Evolutionary conservation across 2,113 vertebrate genomes (phyloP).

Genomic region (Vireo altiloquus): DNA sequence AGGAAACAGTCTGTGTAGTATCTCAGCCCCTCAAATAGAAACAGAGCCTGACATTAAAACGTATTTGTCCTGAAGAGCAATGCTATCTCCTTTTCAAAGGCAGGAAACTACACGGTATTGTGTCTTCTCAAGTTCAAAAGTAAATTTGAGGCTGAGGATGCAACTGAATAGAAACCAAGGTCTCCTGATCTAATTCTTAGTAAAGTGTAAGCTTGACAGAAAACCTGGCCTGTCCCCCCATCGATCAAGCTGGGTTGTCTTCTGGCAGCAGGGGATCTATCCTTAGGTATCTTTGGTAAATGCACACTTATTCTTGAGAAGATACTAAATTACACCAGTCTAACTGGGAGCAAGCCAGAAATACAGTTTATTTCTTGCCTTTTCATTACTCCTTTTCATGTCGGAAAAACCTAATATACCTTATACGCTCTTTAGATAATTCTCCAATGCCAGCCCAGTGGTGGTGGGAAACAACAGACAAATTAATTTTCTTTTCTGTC

Average conservation of each 20-base stretch:
- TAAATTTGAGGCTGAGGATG: background rate
- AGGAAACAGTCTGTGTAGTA: background rate
- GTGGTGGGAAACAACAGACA: accelerated
- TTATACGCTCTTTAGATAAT: background rate
- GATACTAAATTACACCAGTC: background rate
- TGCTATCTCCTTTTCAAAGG: background rate
- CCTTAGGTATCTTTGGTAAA: background rate
- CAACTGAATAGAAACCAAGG: background rate
- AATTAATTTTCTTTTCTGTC: background rate
- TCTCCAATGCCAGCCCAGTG: background rate
- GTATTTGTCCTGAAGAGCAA: background rate
- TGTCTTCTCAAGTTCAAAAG: background rate
- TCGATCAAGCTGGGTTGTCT: background rate
- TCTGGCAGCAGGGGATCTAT: background rate
- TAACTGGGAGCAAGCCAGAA: background rate
- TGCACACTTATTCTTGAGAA: background rate
- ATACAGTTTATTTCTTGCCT: background rate
- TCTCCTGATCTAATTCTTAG: background rate
- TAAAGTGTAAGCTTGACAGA: background rate
- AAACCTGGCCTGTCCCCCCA: background rate
- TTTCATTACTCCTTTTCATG: background rate
- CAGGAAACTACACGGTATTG: background rate
- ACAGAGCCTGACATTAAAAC: background rate
- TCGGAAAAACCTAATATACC: background rate
- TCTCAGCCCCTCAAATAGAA: background rate